Evolutionary conservation across 2,113 vertebrate species (phyloP).

Genomic region (Melanerpes aurifrons): DNA sequence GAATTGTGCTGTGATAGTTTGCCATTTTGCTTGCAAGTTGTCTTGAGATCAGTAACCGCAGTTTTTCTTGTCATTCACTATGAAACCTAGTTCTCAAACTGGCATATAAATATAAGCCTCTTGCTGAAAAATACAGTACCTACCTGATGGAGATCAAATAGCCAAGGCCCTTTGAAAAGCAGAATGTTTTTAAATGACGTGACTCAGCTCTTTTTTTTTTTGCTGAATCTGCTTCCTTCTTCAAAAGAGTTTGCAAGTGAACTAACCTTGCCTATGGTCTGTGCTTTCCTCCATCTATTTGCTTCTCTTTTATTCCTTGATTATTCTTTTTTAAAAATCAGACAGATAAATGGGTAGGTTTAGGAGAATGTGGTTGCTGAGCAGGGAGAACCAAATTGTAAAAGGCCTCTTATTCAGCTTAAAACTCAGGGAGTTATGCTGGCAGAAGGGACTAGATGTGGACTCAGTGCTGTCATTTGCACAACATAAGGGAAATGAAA

Average conservation of each 20-base stretch:
- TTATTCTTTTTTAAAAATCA: fast-evolving
- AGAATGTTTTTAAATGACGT: not conserved
- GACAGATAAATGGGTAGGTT: not conserved
- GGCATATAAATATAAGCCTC: no score
- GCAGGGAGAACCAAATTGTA: not conserved
- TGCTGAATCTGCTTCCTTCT: not conserved
- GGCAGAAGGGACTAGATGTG: not conserved
- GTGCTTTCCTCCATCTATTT: not conserved
- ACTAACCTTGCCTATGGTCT: not conserved
- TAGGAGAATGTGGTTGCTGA: not conserved
- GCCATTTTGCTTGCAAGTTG: no score
- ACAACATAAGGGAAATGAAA: not conserved
- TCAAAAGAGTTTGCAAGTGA: not conserved
- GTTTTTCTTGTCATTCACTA: no score
- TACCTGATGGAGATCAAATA: no score
- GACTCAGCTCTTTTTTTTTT: not conserved
- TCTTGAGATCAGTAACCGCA: no score
- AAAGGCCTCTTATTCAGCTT: not conserved
- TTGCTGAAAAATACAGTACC: no score
- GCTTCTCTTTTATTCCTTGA: not conserved
- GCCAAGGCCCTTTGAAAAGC: no score
- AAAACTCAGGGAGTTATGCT: not conserved
- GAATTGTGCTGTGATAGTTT: no score
- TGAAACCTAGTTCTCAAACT: no score
- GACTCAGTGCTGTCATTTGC: not conserved